Percentiles rank a stretch among this genome's conserved stretches.
phyloP scores from a whole-genome alignment of 1,140 invertebrate species.

The Stratiolaelaps scimitus region DNA sequence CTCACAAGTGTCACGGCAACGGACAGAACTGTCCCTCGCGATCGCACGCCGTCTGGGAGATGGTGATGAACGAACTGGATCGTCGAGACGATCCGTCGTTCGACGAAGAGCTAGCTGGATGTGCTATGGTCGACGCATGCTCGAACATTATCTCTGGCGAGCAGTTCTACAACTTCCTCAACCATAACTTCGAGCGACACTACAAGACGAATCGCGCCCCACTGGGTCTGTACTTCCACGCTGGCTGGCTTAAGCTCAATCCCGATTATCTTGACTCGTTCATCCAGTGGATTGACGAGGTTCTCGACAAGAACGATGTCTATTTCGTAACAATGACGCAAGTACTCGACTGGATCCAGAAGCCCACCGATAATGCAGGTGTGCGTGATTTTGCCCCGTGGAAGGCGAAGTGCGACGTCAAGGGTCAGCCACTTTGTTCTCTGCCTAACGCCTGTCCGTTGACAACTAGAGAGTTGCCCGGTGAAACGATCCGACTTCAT shows the following conservation, averaged over 20 bases:
- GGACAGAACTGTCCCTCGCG: conserved; percentile 75
- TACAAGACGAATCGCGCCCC: conserved; percentile 87
- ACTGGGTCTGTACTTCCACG: conserved; percentile 85
- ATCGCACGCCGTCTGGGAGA: conserved; percentile 82
- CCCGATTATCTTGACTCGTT: conserved; percentile 83
- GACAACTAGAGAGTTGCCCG: conserved; percentile 74
- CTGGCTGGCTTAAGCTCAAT: conserved; percentile 87
- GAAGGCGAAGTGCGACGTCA: conserved; percentile 90
- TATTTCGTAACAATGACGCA: conserved; percentile 95
- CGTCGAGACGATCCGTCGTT: conserved; percentile 76
- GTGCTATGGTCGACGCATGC: conserved; percentile 91
- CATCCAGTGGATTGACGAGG: conserved; percentile 86
- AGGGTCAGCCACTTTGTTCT: conserved; percentile 80
- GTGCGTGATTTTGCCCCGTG: conserved; percentile 81
- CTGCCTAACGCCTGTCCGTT: conserved; percentile 76
- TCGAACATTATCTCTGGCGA: conserved; percentile 82
- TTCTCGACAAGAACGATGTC: conserved; percentile 71
- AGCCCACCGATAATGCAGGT: conserved; percentile 70
- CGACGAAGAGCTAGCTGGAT: conserved; percentile 80
- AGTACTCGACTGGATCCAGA: conserved; percentile 96
- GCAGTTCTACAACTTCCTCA: conserved; percentile 88
- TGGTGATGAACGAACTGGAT: conserved; percentile 94
- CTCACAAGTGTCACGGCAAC: conserved; percentile 82
- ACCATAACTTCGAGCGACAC: conserved; percentile 88
- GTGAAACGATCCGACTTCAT: conserved; percentile 77